Conservation (phyloP, 2,888 invertebrate species). For the Cyaniris semiargus region DNA sequence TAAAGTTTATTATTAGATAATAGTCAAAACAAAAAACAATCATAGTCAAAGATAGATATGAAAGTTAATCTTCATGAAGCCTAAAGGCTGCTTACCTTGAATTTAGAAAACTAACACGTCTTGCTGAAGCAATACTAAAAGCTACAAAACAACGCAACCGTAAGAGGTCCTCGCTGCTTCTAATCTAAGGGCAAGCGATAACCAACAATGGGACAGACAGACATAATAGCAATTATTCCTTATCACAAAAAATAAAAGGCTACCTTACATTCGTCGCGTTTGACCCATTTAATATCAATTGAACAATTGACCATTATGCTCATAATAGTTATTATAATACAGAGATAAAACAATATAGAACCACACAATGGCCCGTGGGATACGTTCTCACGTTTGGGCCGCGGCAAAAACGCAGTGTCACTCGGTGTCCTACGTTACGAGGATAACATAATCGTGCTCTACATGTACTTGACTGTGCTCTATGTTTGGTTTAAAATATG, state of each 20-base stretch:
- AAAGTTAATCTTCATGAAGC: no score
- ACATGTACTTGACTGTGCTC: not conserved
- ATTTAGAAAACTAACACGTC: no score
- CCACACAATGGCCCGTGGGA: slow-evolving; percentile 68
- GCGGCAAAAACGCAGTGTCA: slow-evolving; percentile 51
- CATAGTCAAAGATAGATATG: no score
- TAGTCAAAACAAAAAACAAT: no score
- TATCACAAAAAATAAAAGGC: slow-evolving; percentile 22
- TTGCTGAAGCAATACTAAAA: not conserved
- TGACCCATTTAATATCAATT: slow-evolving; percentile 62
- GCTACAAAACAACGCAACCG: not conserved
- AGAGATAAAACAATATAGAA: slow-evolving; percentile 57
- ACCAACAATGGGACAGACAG: slow-evolving; percentile 2
- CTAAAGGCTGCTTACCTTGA: no score
- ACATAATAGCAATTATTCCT: slow-evolving; percentile 19
- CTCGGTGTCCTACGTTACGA: slow-evolving; percentile 32
- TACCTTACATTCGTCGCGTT: slow-evolving; percentile 26
- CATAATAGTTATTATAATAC: slow-evolving; percentile 67
- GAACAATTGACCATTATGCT: slow-evolving; percentile 77
- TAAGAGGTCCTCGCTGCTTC: not conserved
- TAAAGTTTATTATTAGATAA: no score
- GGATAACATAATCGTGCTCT: slow-evolving; percentile 13
- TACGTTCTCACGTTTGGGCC: slow-evolving; percentile 59
- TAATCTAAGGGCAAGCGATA: slow-evolving; percentile 12
- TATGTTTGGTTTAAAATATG: not conserved